Conservation (phyloP, 2,113 vertebrate genomes). For the Urocynchramus pylzowi region DNA sequence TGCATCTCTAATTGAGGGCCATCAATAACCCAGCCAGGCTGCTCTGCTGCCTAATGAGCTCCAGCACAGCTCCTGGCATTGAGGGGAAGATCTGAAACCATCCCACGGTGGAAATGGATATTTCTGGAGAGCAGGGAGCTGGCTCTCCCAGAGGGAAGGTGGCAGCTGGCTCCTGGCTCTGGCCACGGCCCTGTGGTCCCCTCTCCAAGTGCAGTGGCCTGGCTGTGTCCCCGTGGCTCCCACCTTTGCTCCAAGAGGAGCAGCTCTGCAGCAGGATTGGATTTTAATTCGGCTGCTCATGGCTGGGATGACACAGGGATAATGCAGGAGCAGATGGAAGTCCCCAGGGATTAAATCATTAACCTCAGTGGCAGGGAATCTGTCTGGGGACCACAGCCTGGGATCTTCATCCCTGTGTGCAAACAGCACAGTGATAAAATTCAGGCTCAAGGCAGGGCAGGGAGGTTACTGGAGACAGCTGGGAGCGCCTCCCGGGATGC, state of each 20-base stretch:
- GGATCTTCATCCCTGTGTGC: not conserved
- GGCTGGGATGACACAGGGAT: not conserved
- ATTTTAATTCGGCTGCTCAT: not conserved
- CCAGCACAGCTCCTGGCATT: not conserved
- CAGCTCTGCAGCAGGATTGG: not conserved
- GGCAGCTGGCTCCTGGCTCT: not conserved
- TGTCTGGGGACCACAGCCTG: not conserved
- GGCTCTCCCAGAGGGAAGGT: not conserved
- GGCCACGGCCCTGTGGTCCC: accelerated
- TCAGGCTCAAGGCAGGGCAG: not conserved
- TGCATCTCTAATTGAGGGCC: not conserved
- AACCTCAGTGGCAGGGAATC: constrained; percentile 17
- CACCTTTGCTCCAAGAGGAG: not conserved
- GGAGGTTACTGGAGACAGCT: not conserved
- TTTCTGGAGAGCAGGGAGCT: not conserved
- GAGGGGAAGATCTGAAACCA: not conserved
- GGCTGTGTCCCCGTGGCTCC: not conserved
- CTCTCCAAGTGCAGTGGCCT: accelerated
- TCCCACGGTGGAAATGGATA: not conserved
- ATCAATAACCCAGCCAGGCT: not conserved
- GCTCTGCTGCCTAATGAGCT: not conserved
- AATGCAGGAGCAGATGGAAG: constrained; percentile 34
- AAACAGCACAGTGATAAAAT: not conserved
- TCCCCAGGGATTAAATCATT: constrained; percentile 31
- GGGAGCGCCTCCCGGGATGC: not conserved